phyloP scores from a whole-genome alignment of 2,113 vertebrate genomes.

The Callospermophilus lateralis region DNA sequence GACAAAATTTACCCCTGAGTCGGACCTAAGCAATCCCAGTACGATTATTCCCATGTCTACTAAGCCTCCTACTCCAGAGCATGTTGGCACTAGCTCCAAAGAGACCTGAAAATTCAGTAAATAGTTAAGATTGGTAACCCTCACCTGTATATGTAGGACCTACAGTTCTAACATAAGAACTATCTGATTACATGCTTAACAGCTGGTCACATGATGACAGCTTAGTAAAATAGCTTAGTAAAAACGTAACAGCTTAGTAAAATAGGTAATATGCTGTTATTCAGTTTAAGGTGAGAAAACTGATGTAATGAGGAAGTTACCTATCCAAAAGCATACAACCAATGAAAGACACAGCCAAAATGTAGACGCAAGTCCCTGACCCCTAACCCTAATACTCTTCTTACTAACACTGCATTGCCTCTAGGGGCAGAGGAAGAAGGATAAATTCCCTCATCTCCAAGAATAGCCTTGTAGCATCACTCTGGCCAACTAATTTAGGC shows the following conservation, averaged over 20 bases:
- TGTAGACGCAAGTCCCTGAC: background rate
- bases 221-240: background rate
- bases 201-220: too few species aligned
- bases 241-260: background rate
- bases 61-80: background rate
- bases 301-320: background rate
- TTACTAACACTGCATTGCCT: background rate
- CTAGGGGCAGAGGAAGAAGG: background rate
- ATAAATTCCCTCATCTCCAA: background rate
- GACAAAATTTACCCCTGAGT: background rate
- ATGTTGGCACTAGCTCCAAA: background rate
- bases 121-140: background rate
- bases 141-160: background rate
- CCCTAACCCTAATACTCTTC: background rate
- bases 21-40: background rate
- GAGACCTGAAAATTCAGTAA: background rate
- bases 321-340: background rate
- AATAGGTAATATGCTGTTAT: background rate
- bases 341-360: background rate
- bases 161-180: background rate
- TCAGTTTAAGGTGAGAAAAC: slow-evolving; percentile 4
- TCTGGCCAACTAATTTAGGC: background rate
- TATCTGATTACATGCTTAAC: background rate
- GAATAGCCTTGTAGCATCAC: background rate
- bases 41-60: background rate